phyloP scores from a whole-genome alignment of 2,888 invertebrate species.

The Oligia strigilis region DNA sequence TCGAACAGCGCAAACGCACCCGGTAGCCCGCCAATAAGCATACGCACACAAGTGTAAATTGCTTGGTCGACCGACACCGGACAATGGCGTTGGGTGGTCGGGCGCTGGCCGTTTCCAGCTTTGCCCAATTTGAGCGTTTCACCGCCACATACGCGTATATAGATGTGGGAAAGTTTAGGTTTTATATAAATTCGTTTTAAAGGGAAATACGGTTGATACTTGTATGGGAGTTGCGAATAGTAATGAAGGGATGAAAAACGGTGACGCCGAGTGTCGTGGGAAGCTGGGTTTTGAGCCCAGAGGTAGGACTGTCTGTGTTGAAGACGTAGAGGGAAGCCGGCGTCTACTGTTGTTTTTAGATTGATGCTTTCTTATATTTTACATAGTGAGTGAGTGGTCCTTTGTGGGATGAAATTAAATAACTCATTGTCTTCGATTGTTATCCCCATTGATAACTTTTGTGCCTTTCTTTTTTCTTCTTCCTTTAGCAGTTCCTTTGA shows the following conservation, averaged over 20 bases:
- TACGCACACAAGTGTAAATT: slow-evolving; percentile 74
- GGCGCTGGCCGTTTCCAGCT: slow-evolving; percentile 71
- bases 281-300: slow-evolving; percentile 23
- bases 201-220: slow-evolving; percentile 58
- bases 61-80: slow-evolving; percentile 76
- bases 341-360: not conserved
- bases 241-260: slow-evolving; percentile 50
- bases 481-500: too few species aligned
- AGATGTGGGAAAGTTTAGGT: slow-evolving; percentile 66
- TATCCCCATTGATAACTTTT: too few species aligned
- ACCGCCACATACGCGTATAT: slow-evolving; percentile 68
- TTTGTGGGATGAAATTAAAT: not conserved
- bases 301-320: not conserved
- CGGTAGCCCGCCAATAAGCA: slow-evolving; percentile 58
- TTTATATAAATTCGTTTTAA: slow-evolving; percentile 60
- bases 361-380: not conserved
- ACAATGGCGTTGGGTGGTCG: slow-evolving; percentile 83
- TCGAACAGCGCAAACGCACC: slow-evolving; percentile 47
- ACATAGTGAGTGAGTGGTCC: not conserved
- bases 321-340: not conserved
- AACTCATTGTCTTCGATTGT: not conserved
- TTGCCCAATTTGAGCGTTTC: slow-evolving; percentile 80
- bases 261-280: slow-evolving; percentile 45
- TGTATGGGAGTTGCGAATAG: slow-evolving; percentile 51
- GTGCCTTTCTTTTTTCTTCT: too few species aligned